Conservation (phyloP, 2,888 invertebrate genomes). For the Erebia epiphron region DNA sequence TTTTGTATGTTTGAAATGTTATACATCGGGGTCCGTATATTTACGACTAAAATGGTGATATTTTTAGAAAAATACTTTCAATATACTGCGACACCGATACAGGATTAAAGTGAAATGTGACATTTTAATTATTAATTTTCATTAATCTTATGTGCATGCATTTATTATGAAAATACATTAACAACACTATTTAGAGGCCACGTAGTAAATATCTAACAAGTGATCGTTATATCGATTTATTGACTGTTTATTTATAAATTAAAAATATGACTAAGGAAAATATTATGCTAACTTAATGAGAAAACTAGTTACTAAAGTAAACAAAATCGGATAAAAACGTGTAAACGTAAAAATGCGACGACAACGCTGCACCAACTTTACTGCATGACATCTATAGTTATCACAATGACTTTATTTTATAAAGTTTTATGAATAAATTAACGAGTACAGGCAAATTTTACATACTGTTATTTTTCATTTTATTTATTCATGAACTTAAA, state of each 20-base stretch:
- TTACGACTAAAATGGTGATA: constrained; percentile 52
- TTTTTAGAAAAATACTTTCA: constrained; percentile 55
- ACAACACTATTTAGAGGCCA: constrained; percentile 65
- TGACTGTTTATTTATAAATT: constrained; percentile 14
- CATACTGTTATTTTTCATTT: background rate
- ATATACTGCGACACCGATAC: constrained; percentile 69
- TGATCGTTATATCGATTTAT: constrained; percentile 25
- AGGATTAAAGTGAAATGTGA: constrained; percentile 58
- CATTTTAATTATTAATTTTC: constrained; percentile 55
- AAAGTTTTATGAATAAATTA: constrained; percentile 45
- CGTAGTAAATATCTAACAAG: constrained; percentile 61
- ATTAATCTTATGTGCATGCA: constrained; percentile 58
- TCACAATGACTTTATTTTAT: constrained; percentile 71
- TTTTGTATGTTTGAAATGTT: constrained; percentile 81
- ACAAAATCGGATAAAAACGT: constrained; percentile 25
- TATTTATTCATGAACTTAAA: background rate
- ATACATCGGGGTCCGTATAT: constrained; percentile 68
- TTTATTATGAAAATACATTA: constrained; percentile 54
- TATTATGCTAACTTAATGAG: constrained; percentile 28
- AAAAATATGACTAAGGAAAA: constrained; percentile 30
- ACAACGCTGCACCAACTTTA: constrained; percentile 56
- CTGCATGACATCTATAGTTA: constrained; percentile 69
- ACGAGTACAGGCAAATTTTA: constrained; percentile 2
- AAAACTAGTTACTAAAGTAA: constrained; percentile 22
- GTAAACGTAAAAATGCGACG: constrained; percentile 28